Evolutionary conservation across 2,797 vertebrate genomes (phyloP).

Genomic region (Gallinago stenura): DNA sequence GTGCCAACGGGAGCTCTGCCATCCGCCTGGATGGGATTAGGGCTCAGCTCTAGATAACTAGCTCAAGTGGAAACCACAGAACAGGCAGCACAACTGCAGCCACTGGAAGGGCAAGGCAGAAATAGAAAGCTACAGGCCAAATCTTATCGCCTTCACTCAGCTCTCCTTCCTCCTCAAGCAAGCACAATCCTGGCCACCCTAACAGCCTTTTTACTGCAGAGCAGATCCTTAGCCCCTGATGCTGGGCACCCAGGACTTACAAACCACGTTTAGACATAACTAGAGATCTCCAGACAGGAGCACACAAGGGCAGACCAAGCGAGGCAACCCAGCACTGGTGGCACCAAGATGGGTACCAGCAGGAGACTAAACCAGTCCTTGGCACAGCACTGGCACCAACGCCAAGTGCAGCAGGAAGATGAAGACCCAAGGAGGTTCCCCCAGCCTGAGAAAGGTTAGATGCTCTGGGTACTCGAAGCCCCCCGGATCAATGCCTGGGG

Average conservation of each 20-base stretch:
- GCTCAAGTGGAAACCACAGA: neutral
- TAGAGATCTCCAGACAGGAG: neutral
- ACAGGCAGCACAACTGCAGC: neutral
- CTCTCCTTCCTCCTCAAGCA: neutral
- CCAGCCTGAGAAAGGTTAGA: neutral
- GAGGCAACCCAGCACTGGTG: neutral
- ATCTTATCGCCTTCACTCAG: neutral
- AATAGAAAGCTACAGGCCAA: neutral
- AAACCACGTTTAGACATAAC: neutral
- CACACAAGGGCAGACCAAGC: neutral
- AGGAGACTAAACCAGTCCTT: neutral
- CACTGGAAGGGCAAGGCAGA: neutral
- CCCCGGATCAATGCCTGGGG: neutral
- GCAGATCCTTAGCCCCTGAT: neutral
- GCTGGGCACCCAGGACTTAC: neutral
- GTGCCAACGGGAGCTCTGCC: neutral
- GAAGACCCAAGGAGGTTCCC: neutral
- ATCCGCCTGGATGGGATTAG: neutral
- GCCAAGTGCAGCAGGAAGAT: neutral
- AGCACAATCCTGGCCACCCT: neutral
- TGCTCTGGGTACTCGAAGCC: neutral
- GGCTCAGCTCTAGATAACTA: neutral
- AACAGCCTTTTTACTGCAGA: neutral
- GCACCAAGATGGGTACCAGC: neutral
- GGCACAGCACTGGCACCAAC: neutral